Base-by-base conservation (phyloP, 2,113 vertebrate genomes). In the Oplegnathus fasciatus region DNA sequence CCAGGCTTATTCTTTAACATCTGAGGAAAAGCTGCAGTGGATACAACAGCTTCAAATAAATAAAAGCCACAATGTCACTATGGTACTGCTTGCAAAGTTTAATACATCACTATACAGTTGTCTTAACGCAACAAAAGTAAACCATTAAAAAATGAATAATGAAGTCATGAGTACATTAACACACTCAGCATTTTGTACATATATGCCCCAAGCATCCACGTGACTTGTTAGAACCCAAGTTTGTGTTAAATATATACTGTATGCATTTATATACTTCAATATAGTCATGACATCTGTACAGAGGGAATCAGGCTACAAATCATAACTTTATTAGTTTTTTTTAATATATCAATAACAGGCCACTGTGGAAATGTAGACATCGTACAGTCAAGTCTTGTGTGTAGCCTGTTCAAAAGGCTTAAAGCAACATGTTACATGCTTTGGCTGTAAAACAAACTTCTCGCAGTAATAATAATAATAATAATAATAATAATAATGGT, bases 361-460 rank as follows among this genome's bases (percentile, higher is more conserved):
- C 95, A 96, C 96, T 95, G 95, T 94, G 89, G 94, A 96, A 93
- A 91, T 88, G 88, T 88, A 90, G 95, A 95, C 96, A 96, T 96
- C 94, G 83, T 96, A 94, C 96, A 96, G 96, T 97, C 90, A 95
- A 96, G 95, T 96, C 93, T 94, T 88, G 90, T 93, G 44, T 95
- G 95, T 93, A 95, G 96, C 96, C 96, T 88, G 75, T 93, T 94
- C 90, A 94, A 94, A 96, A 96, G 97, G 96, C 96, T 96, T 95
- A 95, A 96, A 96, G 95, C 97, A 96, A 97, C 96, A 97, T 95
- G 95, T 96, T 95, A 96, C 98, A 97, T 98, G 97, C 98, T 98
- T 99, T 98, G 97, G 97, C 97, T 98, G 96, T 89, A 93, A 94
- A 94, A 92, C 77, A 92, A 92, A 92, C 57, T 5, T 77, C 82